phyloP scores from a whole-genome alignment of 2,888 invertebrate genomes.

The Melieria omissa region DNA sequence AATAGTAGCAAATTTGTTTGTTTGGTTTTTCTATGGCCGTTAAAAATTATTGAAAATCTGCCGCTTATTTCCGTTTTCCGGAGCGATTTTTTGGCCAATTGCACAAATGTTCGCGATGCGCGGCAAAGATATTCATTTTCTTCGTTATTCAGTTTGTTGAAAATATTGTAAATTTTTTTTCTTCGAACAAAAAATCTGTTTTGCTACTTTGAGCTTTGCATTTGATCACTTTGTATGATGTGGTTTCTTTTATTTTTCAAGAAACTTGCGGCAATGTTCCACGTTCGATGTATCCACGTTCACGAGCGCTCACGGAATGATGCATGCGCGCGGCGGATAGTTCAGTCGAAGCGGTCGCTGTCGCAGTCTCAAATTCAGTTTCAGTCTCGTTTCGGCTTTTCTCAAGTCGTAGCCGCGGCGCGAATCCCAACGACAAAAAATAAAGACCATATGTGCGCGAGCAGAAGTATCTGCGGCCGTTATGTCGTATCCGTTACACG shows the following conservation, averaged over 20 bases:
- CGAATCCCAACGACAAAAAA: constrained; percentile 1
- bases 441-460: constrained; percentile 49
- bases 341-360: constrained; percentile 39
- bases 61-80: constrained; percentile 35
- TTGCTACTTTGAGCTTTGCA: background rate
- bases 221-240: too few relatives aligned
- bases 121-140: too few relatives aligned
- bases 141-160: constrained; percentile 3
- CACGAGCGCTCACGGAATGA: constrained; percentile 62
- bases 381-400: constrained; percentile 3
- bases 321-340: constrained; percentile 42
- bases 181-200: background rate
- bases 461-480: constrained; percentile 43
- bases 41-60: background rate
- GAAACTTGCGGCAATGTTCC: constrained; percentile 28
- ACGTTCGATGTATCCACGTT: constrained; percentile 58
- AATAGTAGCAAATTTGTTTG: background rate
- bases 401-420: constrained; percentile 2
- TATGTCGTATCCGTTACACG: constrained; percentile 51
- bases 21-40: background rate
- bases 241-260: too few relatives aligned
- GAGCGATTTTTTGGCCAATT: constrained; percentile 44
- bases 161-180: background rate
- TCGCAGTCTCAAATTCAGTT: constrained; percentile 12
- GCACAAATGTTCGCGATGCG: constrained; percentile 24